Evolutionary conservation across 2,888 invertebrate genomes (phyloP).

Genomic region (Margaritifera margaritifera): DNA sequence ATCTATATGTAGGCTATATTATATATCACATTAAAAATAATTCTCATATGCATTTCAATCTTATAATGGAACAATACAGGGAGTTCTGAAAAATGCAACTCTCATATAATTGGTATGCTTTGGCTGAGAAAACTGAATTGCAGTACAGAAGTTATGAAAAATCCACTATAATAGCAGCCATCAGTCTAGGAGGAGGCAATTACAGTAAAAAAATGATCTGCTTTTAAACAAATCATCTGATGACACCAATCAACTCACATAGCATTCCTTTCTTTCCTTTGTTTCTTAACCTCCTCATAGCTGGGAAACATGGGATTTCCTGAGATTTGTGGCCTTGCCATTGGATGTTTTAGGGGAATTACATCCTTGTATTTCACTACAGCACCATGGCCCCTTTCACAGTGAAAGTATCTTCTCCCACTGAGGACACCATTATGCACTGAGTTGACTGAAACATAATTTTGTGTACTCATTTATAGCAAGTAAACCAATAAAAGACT

Average conservation of each 20-base stretch:
- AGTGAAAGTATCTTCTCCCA: constrained; percentile 68
- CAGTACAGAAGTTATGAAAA: background rate
- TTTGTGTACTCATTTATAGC: too few relatives aligned
- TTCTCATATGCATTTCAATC: too few relatives aligned
- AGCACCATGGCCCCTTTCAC: constrained; percentile 67
- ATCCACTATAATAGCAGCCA: too few relatives aligned
- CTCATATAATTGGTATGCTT: background rate
- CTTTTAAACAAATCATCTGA: background rate
- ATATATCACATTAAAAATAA: too few relatives aligned
- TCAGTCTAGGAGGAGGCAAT: too few relatives aligned
- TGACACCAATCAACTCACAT: constrained; percentile 41
- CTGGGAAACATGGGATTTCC: constrained; percentile 69
- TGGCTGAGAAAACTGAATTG: background rate
- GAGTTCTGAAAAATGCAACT: background rate
- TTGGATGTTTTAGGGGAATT: constrained; percentile 44
- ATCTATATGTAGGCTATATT: too few relatives aligned
- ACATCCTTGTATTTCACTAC: constrained; percentile 63
- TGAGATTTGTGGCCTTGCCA: constrained; percentile 49
- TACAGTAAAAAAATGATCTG: background rate
- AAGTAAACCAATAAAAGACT: too few relatives aligned
- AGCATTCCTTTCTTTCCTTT: constrained; percentile 55
- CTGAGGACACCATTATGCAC: constrained; percentile 65
- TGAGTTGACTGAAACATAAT: constrained; percentile 59
- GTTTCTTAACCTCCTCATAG: constrained; percentile 61
- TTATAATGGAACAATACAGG: too few relatives aligned